phyloP scores from a whole-genome alignment of 2,888 invertebrate genomes.

The Campoletis raptor region DNA sequence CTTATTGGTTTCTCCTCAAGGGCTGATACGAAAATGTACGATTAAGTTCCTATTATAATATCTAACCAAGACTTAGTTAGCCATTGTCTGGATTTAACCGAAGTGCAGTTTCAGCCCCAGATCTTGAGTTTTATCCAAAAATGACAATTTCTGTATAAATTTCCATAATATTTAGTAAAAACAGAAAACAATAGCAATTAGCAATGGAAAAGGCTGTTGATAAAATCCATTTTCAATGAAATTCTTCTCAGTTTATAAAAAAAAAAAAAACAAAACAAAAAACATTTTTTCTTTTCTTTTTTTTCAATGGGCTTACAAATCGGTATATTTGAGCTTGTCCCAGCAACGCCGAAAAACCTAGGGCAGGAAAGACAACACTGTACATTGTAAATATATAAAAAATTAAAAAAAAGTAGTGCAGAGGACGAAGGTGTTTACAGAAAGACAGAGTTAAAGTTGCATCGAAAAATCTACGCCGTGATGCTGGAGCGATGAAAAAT shows the following conservation, averaged over 20 bases:
- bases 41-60: constrained; percentile 81
- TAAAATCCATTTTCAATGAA: neutral
- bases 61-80: constrained; percentile 77
- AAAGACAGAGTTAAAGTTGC: constrained; percentile 80
- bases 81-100: constrained; percentile 74
- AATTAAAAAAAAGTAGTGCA: constrained; percentile 74
- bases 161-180: neutral
- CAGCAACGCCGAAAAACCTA: constrained; percentile 78
- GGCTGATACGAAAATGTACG: constrained; percentile 72
- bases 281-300: too few relatives aligned
- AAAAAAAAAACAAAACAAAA: neutral
- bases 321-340: constrained; percentile 70
- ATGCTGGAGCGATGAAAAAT: constrained; percentile 40
- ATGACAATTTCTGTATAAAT: neutral
- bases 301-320: constrained; percentile 3
- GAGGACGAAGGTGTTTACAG: constrained; percentile 78
- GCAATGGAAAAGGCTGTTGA: neutral
- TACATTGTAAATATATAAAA: constrained; percentile 83
- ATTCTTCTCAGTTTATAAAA: neutral
- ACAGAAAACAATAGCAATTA: too few relatives aligned
- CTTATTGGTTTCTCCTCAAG: neutral
- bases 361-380: constrained; percentile 81
- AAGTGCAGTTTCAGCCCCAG: constrained; percentile 70
- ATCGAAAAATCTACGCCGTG: constrained; percentile 72
- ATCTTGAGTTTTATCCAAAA: neutral